Base-by-base conservation (phyloP, 2,888 invertebrate species). In the Hedychridium roseum region DNA sequence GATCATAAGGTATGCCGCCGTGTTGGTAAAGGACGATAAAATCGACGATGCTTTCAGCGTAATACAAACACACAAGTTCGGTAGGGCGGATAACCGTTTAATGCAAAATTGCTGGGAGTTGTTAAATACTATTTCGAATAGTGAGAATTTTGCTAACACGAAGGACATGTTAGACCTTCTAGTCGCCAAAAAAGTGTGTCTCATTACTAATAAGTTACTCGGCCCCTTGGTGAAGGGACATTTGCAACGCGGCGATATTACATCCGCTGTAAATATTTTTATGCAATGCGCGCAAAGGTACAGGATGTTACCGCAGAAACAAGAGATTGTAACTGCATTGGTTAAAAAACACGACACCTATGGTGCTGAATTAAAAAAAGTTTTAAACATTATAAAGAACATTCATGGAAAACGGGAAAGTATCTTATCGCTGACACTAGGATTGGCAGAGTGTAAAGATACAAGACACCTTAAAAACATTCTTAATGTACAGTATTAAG, bases 201-300 rank as follows among this genome's bases (percentile, higher is more conserved):
- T 80, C 42, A 77, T 84, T 0, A 81, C 74, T 16, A 88, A 86
- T 68, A 74, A 81, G 0, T 62, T 87, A 14, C 78, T 89, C 3
- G 88, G 87, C 0, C 86, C 88, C 0, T 68, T 89, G 6, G 75
- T 90, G 7, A 78, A 84, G n/a, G 83, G 82, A 43, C 82, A 85
- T 72, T 69, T 89, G 38, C 62, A 55, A 65, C 84, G 84, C 27
- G 75, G 79, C 20, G 79, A 85, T 49, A 50, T 85, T 15, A 68
- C 77, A 50, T 79, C 76, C 16, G 86, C 88, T 0, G 82, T 87
- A 0, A 68, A 80, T n/a, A 83, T 83, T 47, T 88, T 84, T 62
- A 70, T 74, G 12, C 67, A 78, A 1, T 71, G 84, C 40, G 81
- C 83, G 0, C 68, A 78, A 1, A 80, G 81, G 31, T 84, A 86